phyloP scores from a whole-genome alignment of 92 coral and sea anemone genomes.

The Palythoa caribaeorum region DNA sequence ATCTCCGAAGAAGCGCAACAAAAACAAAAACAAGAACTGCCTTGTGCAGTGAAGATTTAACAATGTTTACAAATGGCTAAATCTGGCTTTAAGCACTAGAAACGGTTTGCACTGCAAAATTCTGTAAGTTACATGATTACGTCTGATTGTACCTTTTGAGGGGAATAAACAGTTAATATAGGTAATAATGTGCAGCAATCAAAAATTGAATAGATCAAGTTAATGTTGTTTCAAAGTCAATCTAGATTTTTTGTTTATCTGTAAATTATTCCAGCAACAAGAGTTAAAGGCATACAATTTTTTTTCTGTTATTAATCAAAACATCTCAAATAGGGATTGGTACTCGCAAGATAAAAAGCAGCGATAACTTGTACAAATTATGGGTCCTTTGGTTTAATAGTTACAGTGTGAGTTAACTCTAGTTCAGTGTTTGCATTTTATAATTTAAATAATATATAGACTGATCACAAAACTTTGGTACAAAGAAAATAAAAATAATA shows the following conservation, averaged over 20 bases:
- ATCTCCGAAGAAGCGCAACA: constrained; percentile 64
- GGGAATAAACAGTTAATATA: too few species aligned
- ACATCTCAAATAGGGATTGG: neutral
- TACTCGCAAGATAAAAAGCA: neutral
- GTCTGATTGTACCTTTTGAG: neutral
- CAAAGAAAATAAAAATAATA: neutral
- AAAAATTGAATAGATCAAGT: neutral
- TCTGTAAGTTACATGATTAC: neutral
- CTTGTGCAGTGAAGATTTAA: constrained; percentile 70
- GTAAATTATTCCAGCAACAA: neutral
- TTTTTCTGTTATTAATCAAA: neutral
- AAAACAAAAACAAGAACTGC: constrained; percentile 75
- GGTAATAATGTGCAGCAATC: too few species aligned
- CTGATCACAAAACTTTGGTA: neutral
- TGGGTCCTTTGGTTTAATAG: neutral
- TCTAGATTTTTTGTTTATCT: neutral
- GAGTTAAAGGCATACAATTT: neutral
- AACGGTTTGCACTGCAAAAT: neutral
- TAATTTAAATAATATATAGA: neutral
- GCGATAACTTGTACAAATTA: neutral
- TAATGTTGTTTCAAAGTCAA: neutral
- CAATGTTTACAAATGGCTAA: neutral
- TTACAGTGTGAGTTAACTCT: neutral
- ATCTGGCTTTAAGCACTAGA: neutral
- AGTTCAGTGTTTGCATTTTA: neutral